Base-by-base conservation (phyloP, 2,113 vertebrate genomes). In the Anseranas semipalmata region DNA sequence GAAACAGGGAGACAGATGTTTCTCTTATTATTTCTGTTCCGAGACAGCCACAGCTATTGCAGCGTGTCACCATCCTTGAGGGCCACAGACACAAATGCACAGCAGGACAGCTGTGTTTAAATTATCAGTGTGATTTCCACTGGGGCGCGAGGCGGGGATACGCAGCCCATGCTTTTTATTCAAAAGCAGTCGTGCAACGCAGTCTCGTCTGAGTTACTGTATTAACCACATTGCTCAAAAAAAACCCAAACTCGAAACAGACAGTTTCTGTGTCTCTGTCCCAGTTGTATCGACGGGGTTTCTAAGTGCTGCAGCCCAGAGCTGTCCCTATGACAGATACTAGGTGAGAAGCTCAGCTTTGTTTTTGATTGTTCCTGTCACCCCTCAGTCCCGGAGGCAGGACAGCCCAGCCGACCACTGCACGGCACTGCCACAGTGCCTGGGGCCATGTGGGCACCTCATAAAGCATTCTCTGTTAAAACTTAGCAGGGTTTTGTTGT, bases 1-100 rank as follows among this genome's bases (percentile, higher is more conserved):
- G 82, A 45, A 88, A 59, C 56, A 85, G 90, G 53, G 91, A 95
- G 95, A 88, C 95, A 97, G 96, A 94, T 94, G 88, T 96, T 93
- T 95, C 85, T 87, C 73, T 97, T 94, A 87, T 93, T 89, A 87
- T 86, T 95, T 93, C 84, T 89, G 83, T 85, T 96, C 75, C 32
- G 71, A 91, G 92, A 66, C 87, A 83, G 93, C 75, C 89, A 80
- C 33, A 33, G 46, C 89, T 90, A 56, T 62, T 80, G 82, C 39
- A 45, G 67, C 73, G 37, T 81, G 80, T 93, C 84, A 71, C 91
- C 72, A 32, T 81, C 66, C 5, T 21, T 76, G 73, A 77, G 81
- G 74, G 80, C 70, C 85, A 88, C 60, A 67, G 73, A 87, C 83
- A 88, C 87, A 59, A 93, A 86, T 46, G 41, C 72, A 73, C 71